Evolutionary conservation across 2,888 invertebrate genomes (phyloP).

Genomic region (Limnephilus lunatus): DNA sequence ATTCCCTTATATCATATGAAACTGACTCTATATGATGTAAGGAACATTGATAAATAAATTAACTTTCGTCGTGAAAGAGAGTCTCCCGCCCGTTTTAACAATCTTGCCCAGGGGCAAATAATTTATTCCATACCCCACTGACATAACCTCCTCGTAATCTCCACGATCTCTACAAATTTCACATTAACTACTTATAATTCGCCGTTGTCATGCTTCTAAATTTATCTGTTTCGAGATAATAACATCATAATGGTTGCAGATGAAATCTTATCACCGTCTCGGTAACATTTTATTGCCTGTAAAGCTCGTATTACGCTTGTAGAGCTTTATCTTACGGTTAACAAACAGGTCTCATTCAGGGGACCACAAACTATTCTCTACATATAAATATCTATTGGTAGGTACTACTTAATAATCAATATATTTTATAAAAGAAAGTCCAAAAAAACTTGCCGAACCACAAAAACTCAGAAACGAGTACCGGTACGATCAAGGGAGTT

Average conservation of each 20-base stretch:
- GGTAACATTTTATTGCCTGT: background rate
- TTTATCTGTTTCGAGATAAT: slow-evolving; percentile 6
- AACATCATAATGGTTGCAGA: background rate
- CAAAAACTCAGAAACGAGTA: no score
- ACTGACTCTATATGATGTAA: background rate
- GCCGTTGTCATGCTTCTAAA: background rate
- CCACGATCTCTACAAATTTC: background rate
- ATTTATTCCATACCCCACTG: background rate
- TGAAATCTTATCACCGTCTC: background rate
- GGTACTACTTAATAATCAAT: background rate
- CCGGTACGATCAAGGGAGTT: no score
- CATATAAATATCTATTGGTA: background rate
- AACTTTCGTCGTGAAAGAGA: background rate
- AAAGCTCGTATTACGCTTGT: slow-evolving; percentile 4
- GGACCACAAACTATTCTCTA: background rate
- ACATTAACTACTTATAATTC: background rate
- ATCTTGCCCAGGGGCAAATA: background rate
- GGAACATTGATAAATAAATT: background rate
- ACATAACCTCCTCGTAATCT: background rate
- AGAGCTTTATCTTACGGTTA: background rate
- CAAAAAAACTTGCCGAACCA: no score
- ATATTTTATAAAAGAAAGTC: no score
- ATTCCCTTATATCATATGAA: background rate
- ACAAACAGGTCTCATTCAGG: background rate
- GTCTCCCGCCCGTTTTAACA: background rate